Base-by-base conservation (phyloP, 2,888 invertebrate species). In the Herminia tarsipennalis region DNA sequence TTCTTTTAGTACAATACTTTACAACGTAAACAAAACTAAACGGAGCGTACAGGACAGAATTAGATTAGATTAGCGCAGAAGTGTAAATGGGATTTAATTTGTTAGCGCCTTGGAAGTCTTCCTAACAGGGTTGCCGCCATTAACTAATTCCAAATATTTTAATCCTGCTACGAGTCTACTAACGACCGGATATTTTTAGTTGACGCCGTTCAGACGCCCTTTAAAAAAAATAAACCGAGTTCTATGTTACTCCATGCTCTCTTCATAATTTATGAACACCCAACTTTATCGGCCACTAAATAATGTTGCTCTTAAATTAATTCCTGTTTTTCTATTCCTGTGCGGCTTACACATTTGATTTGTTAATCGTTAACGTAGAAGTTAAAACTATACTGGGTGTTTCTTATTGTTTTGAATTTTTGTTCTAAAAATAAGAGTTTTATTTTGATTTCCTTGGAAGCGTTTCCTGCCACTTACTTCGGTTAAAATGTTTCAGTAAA, bases 91-190 rank as follows among this genome's bases (percentile, higher is more conserved):
- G 49, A 51, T 61, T 60, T 55, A 68, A 69, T 63, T 69, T 68
- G 60, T 68, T 58, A 21, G 43, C 56, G 47, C 50, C 44, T 60
- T 60, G 74, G 70, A 77, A 76, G 70, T 68, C 60, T 57, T 62
- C 50, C 57, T 64, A 58, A 64, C 56, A 63, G 66, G 56, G 75
- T 70, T 75, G 52, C 51, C 76, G 75, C 70, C 74, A 75, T 73
- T 75, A 74, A 83, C 83, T 85, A 86, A 87, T 87, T n/a, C n/a
- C n/a, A n/a, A n/a, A n/a, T n/a, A n/a, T n/a, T 86, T 82, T 80
- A 86, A 81, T 80, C 75, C 66, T 54, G 70, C 74, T 76, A 70
- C 75, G 76, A 67, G 58, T 55, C 73, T 72, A 71, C 78, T 80
- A 81, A 83, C 82, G 81, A 74, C 79, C 72, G 77, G 75, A 72